phyloP scores from a whole-genome alignment of 1,140 invertebrate genomes.

The Belonocnema kinseyi region DNA sequence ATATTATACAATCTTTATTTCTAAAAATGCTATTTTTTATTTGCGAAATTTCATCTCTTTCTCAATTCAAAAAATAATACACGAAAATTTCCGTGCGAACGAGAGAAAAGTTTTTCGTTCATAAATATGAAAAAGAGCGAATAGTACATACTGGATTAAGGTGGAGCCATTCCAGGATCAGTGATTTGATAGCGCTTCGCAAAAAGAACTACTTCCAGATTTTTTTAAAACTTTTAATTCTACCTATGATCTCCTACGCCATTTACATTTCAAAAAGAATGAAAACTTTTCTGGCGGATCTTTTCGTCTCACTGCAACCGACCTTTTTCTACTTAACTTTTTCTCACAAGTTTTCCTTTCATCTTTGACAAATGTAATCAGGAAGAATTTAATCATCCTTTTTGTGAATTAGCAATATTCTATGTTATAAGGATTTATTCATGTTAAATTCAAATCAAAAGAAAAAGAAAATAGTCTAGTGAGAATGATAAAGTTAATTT shows the following conservation, averaged over 20 bases:
- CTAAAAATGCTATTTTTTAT: too few relatives aligned
- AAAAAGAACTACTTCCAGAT: constrained; percentile 6
- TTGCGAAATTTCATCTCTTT: too few relatives aligned
- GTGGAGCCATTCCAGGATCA: constrained; percentile 13
- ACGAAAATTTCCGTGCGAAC: background rate
- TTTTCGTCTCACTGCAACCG: background rate
- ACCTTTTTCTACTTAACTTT: background rate
- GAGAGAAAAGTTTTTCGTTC: background rate
- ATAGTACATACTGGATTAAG: background rate
- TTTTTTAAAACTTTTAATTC: constrained; percentile 4
- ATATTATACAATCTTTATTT: too few relatives aligned
- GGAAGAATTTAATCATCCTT: background rate
- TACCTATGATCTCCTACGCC: background rate
- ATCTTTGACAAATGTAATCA: constrained; percentile 4
- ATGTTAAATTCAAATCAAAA: too few relatives aligned
- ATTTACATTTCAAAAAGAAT: constrained; percentile 13
- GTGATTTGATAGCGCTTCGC: constrained; percentile 20
- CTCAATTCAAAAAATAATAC: background rate
- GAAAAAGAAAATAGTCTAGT: too few relatives aligned
- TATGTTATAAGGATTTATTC: too few relatives aligned
- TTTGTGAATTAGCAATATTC: too few relatives aligned
- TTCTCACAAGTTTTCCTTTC: constrained; percentile 2
- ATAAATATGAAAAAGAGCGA: constrained; percentile 17
- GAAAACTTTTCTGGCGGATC: background rate
- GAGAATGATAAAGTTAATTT: too few relatives aligned